These are phyloP conservation scores for Lithobates sylvaticus DNA, from an alignment of 2,797 vertebrate genomes.

Conservation along the genomic window DNA sequence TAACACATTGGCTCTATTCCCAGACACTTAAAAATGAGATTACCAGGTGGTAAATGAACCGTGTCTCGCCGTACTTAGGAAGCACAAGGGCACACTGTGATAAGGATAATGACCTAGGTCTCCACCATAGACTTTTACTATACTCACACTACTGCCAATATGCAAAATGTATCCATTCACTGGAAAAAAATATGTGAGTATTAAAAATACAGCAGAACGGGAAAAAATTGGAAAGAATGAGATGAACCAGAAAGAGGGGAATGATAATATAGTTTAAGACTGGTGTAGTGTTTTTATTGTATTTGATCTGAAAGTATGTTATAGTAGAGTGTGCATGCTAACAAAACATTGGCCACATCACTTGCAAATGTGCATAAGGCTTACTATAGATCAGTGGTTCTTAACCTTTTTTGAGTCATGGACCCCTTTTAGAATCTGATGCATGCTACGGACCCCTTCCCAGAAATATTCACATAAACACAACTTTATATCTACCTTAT, in stretches of 20 bases:
- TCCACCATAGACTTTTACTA: constrained; percentile 35
- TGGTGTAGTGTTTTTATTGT: neutral
- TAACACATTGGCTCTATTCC: constrained; percentile 58
- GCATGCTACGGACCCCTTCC: too few species aligned
- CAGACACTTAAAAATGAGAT: constrained; percentile 62
- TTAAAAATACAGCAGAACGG: neutral
- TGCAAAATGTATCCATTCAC: constrained; percentile 24
- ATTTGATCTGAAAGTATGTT: neutral
- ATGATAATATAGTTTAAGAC: neutral
- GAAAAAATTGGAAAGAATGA: neutral
- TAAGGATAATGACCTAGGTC: constrained; percentile 38
- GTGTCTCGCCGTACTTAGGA: constrained; percentile 51
- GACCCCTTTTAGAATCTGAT: too few species aligned
- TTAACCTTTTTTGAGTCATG: too few species aligned
- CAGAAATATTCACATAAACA: too few species aligned
- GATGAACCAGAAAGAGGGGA: neutral
- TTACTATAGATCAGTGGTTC: too few species aligned
- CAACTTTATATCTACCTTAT: too few species aligned
- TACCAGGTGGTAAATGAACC: constrained; percentile 62
- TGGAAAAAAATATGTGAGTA: neutral
- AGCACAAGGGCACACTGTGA: constrained; percentile 59
- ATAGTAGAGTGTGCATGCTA: too few species aligned
- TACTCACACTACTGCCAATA: constrained; percentile 12
- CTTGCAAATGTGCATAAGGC: too few species aligned
- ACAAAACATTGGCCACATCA: too few species aligned